Percentiles rank a stretch among this genome's conserved stretches.
These are phyloP conservation scores for Pterostichus madidus DNA, from an alignment of 2,888 invertebrate genomes.

Conservation along the genomic window DNA sequence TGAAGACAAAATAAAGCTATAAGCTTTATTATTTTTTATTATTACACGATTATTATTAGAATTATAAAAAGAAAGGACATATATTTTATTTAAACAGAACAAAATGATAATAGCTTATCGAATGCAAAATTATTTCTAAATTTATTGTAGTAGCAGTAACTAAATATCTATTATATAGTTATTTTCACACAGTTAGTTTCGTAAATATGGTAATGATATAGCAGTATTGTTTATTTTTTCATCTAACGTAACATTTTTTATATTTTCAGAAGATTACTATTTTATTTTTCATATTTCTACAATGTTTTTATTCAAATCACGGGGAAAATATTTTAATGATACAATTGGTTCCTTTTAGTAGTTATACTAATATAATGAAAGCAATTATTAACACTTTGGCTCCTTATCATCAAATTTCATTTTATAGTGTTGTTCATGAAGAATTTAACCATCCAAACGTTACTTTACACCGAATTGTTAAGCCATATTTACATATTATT, in stretches of 20 bases:
- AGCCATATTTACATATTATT: conserved; percentile 28
- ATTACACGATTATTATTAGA: too few species aligned
- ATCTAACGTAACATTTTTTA: not conserved
- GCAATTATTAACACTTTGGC: conserved; percentile 36
- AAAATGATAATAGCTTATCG: too few species aligned
- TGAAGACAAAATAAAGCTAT: too few species aligned
- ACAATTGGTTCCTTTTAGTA: not conserved
- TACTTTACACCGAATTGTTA: conserved; percentile 21
- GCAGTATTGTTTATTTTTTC: not conserved
- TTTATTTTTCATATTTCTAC: not conserved
- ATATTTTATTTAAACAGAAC: too few species aligned
- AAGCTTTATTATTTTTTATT: too few species aligned
- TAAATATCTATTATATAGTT: too few species aligned
- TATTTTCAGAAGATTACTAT: conserved; percentile 7
- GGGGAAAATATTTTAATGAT: conserved; percentile 47
- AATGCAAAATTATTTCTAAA: too few species aligned
- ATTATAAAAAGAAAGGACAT: too few species aligned
- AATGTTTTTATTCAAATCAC: not conserved
- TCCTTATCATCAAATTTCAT: conserved; percentile 39
- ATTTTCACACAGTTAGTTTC: too few species aligned
- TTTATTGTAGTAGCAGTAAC: too few species aligned
- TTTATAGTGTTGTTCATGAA: conserved; percentile 16
- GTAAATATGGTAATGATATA: too few species aligned
- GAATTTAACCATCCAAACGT: conserved; percentile 45
- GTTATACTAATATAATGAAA: conserved; percentile 28